Base-by-base conservation (phyloP, 2,113 vertebrate species). In the Salvator merianae region DNA sequence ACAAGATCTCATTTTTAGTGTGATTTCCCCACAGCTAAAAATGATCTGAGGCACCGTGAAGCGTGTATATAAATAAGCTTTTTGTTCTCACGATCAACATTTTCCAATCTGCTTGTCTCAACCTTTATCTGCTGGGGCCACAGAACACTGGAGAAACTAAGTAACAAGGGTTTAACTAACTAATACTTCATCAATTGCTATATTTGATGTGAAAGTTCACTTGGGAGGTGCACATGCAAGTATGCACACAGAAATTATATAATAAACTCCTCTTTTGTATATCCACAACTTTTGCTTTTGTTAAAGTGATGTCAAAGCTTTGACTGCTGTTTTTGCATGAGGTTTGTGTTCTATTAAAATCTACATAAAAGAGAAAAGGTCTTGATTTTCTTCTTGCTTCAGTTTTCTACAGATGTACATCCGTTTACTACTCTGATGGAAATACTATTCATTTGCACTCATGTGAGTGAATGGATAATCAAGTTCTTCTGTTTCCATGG, bases 391-490 rank as follows among this genome's bases (percentile, higher is more conserved):
- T 12, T 63, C 59, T 62, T 68, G 43, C 59, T 68, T 63, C 32
- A 28, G 36, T 34, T 71, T 79, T 79, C n/a, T 38, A 79, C 36
- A 85, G 40, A 85, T 30, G 16, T 47, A 74, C 30, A 40, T 74
- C 55, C 36, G 1, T 74, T 71, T 82, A 63, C 81, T 74, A 36
- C 83, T 85, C 43, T 85, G 68, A 79, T 79, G 53, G 68, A 78
- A 84, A 84, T 84, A 26, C 69, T 73, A 65, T 85, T 85, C 83
- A 85, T 79, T 85, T 85, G 32, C 69, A 79, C 69, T 55, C 69
- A 78, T 85, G 55, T 85, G 83, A 79, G 55, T 79, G 77, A 85
- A 85, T 85, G 55, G 83, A 85, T 79, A 85, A 85, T 79, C 77
- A 79, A 65, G 77, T 50, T 50, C 83, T 20, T 79, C 77, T 53